A percentile compares a stretch with the other conserved stretches of the same genome.
These are phyloP conservation scores for Rhabdomys dilectus DNA, from an alignment of 2,113 vertebrate genomes.

Conservation along the genomic window DNA sequence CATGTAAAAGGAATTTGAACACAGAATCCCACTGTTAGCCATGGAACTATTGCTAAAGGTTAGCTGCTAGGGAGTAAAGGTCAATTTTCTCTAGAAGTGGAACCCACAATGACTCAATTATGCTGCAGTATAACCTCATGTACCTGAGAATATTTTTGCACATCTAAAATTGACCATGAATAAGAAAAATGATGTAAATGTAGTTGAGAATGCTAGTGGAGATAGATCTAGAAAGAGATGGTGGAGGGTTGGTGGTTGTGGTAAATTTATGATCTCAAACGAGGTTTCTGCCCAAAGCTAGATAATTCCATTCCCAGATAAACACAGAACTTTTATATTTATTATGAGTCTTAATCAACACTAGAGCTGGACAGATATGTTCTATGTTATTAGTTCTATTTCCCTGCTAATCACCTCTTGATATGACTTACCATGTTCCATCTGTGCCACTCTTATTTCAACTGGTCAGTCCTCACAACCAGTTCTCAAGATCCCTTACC, in stretches of 20 bases:
- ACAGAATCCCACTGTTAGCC: not conserved
- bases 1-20: not conserved
- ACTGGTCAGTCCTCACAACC: too few species aligned
- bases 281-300: too few species aligned
- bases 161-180: not conserved
- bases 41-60: not conserved
- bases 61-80: not conserved
- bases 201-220: not conserved
- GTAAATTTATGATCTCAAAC: too few species aligned
- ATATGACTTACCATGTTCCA: too few species aligned
- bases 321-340: too few species aligned
- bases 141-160: not conserved
- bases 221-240: not conserved
- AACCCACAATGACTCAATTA: not conserved
- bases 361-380: too few species aligned
- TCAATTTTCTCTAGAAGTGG: not conserved
- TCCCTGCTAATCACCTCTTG: too few species aligned
- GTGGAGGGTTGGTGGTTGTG: not conserved
- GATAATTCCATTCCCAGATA: too few species aligned
- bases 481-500: too few species aligned
- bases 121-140: not conserved
- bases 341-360: too few species aligned
- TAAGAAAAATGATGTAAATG: not conserved
- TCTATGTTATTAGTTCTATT: too few species aligned
- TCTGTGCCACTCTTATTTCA: too few species aligned